Base-by-base conservation (phyloP, 2,797 vertebrate genomes). In the Natrix natrix region DNA sequence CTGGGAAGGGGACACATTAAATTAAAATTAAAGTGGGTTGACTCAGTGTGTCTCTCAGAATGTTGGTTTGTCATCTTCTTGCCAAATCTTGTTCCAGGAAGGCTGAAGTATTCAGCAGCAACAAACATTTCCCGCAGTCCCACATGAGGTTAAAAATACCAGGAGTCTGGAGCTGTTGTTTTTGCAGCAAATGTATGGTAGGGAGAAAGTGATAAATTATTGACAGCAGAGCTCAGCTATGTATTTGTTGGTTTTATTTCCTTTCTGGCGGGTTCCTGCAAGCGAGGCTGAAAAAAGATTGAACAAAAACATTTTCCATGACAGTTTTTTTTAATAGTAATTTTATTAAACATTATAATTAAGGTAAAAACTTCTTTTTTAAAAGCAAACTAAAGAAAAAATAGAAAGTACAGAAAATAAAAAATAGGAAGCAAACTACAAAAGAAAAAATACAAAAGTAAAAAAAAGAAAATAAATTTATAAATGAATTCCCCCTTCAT, bases 131-230 rank as follows among this genome's bases (percentile, higher is more conserved):
- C 95, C 94, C 94, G 91, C 94, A 95, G 92, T 93, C 90, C 92
- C 94, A 93, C 92, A 91, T 93, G 93, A 96, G 94, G 95, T 96
- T 96, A 95, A 97, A 96, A 96, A 92, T 95, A 96, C n/a, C 66
- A 94, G 86, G 69, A 95, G 94, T 92, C 43, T 24, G 37, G 89
- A 96, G 74, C 69, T 92, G 87, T 92, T 95, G 87, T 88, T 56
- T 96, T 92, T 93, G 87, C 92, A 95, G 91, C 90, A 92, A 94
- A 97, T 95, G 94, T 96, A 96, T 95, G 69, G 78, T 92, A 91
- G 0, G 0, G 55, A 83, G 0, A 54, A 94, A 94, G 93, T 88
- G 93, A 96, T 96, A 96, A 96, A 96, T 87, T 87, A 95, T 93
- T 97, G 96, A 90, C 89, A 95, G 95, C 66, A 89, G 92, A 96